These are phyloP conservation scores for Thereva nobilitata DNA, from an alignment of 2,888 invertebrate species.

Conservation along the genomic window DNA sequence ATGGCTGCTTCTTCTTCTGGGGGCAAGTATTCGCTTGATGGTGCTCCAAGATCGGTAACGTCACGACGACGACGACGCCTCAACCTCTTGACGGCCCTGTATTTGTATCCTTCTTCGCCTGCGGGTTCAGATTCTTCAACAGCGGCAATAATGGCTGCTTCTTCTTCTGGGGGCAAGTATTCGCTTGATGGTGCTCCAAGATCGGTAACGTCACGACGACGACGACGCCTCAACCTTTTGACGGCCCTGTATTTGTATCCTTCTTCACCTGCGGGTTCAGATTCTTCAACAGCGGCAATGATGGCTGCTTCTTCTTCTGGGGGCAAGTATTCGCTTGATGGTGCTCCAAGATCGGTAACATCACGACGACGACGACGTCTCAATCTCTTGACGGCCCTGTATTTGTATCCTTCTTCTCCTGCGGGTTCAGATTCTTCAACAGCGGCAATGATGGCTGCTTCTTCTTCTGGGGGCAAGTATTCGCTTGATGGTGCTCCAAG, in stretches of 20 bases:
- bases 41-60: too few relatives aligned
- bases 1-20: too few relatives aligned
- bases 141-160: too few relatives aligned
- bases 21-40: too few relatives aligned
- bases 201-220: conserved; percentile 10
- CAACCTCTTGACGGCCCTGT: too few relatives aligned
- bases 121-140: too few relatives aligned
- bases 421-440: conserved; percentile 9
- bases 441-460: neutral
- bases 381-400: neutral
- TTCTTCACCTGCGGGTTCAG: conserved; percentile 7
- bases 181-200: neutral
- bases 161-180: too few relatives aligned
- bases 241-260: conserved; percentile 20
- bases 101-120: too few relatives aligned
- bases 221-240: conserved; percentile 12
- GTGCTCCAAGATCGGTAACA: neutral
- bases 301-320: neutral
- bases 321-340: neutral
- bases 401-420: neutral
- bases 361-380: conserved; percentile 1
- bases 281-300: neutral
- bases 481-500: conserved; percentile 7
- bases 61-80: too few relatives aligned
- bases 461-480: conserved; percentile 11